phyloP scores from a whole-genome alignment of 2,113 vertebrate species.

The Pogona vitticeps region DNA sequence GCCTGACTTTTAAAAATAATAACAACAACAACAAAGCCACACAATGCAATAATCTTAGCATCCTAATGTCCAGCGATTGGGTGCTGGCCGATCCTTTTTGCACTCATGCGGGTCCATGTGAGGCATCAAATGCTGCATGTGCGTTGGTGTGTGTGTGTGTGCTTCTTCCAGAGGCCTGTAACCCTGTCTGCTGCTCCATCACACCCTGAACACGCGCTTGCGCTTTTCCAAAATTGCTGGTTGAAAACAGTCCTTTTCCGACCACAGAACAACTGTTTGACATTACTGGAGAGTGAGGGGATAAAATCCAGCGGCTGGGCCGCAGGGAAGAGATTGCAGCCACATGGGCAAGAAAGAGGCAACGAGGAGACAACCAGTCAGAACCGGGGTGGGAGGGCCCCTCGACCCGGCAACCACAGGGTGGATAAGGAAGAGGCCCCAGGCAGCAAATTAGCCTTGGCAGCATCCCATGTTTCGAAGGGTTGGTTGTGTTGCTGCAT shows the following conservation, averaged over 20 bases:
- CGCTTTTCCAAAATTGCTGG: slow-evolving; percentile 25
- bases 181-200: slow-evolving; percentile 15
- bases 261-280: slow-evolving; percentile 41
- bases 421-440: neutral
- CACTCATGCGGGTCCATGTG: neutral
- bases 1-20: neutral
- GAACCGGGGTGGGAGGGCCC: neutral
- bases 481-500: neutral
- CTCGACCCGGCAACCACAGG: neutral
- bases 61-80: neutral
- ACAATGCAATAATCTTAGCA: neutral
- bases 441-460: neutral
- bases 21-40: neutral
- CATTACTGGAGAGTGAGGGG: slow-evolving; percentile 31
- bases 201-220: neutral
- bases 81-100: neutral
- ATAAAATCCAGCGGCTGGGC: slow-evolving; percentile 21
- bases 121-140: neutral
- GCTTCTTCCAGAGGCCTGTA: neutral
- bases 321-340: neutral
- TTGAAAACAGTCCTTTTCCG: slow-evolving; percentile 38
- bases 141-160: neutral
- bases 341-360: slow-evolving; percentile 8
- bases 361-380: neutral
- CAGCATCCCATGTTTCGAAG: neutral